Evolutionary conservation across 2,113 vertebrate species (phyloP).

Genomic region (Scortum barcoo): DNA sequence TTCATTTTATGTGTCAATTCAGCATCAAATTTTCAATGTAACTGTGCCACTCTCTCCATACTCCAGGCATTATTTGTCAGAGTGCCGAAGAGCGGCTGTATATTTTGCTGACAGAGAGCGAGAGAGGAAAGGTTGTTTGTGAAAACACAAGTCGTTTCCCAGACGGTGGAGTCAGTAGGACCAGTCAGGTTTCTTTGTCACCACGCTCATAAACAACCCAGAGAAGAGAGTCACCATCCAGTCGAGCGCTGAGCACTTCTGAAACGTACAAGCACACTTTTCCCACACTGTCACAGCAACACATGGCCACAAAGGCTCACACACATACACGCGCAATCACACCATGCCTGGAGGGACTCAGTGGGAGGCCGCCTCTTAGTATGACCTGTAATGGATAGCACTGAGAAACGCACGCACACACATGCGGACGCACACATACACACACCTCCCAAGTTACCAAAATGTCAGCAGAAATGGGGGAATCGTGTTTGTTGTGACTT

Average conservation of each 20-base stretch:
- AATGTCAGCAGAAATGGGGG: conserved; percentile 56
- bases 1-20: background rate
- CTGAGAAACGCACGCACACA: conserved; percentile 44
- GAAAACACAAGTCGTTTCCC: conserved; percentile 28
- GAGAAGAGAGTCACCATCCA: conserved; percentile 22
- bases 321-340: conserved; percentile 44
- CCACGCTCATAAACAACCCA: conserved; percentile 19
- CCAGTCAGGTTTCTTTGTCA: conserved; percentile 42
- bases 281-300: background rate
- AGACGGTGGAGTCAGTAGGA: conserved; percentile 4
- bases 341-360: conserved; percentile 56
- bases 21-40: background rate
- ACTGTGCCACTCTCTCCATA: background rate
- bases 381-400: conserved; percentile 71
- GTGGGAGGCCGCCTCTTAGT: conserved; percentile 50
- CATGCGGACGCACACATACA: conserved; percentile 13
- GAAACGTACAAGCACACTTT: conserved; percentile 19
- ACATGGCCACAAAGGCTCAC: conserved; percentile 22
- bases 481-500: conserved; percentile 72
- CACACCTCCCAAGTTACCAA: conserved; percentile 27
- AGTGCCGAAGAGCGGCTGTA: background rate
- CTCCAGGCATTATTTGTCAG: too few species aligned
- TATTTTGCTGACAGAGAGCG: background rate
- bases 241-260: conserved; percentile 39
- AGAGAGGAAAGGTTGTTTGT: background rate